A percentile compares a stretch with the other conserved stretches of the same genome.
phyloP scores from a whole-genome alignment of 2,113 vertebrate species.

The Pyrgilauda ruficollis region DNA sequence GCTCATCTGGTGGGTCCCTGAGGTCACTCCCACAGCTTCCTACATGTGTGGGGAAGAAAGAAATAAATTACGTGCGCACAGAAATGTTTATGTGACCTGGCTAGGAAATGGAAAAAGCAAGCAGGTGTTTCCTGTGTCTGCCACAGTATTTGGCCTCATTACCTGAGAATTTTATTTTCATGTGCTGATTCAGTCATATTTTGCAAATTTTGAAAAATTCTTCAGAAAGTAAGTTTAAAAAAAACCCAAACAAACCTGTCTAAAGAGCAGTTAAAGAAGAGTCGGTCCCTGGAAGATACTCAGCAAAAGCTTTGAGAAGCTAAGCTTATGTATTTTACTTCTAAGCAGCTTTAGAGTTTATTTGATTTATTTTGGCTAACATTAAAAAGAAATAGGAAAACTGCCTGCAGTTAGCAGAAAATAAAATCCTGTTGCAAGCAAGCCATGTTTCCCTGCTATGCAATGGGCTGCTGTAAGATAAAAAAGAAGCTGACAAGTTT shows the following conservation, averaged over 20 bases:
- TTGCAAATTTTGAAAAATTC: not conserved
- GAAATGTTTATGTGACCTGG: not conserved
- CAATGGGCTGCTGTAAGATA: conserved; percentile 31
- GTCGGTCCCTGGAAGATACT: not conserved
- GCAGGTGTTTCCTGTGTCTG: not conserved
- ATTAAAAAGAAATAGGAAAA: conserved; percentile 13
- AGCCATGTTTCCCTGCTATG: conserved; percentile 16
- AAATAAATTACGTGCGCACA: not conserved
- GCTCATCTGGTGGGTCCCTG: not conserved
- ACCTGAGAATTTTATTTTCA: not conserved
- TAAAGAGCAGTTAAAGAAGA: not conserved
- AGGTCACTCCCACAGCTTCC: conserved; percentile 14
- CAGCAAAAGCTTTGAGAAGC: conserved; percentile 42
- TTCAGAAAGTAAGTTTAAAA: not conserved
- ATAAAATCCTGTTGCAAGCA: conserved; percentile 40
- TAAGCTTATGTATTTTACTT: conserved; percentile 38
- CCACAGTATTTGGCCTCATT: not conserved
- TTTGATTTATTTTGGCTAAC: conserved; percentile 38
- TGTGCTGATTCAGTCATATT: not conserved
- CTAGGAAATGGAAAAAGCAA: not conserved
- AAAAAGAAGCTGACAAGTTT: conserved; percentile 52
- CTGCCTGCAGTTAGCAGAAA: conserved; percentile 50
- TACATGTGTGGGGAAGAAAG: not conserved
- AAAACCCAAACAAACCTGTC: not conserved
- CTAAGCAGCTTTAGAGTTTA: conserved; percentile 50